Conservation (phyloP, 92 coral and sea anemone genomes). For the Siderastrea siderea region DNA sequence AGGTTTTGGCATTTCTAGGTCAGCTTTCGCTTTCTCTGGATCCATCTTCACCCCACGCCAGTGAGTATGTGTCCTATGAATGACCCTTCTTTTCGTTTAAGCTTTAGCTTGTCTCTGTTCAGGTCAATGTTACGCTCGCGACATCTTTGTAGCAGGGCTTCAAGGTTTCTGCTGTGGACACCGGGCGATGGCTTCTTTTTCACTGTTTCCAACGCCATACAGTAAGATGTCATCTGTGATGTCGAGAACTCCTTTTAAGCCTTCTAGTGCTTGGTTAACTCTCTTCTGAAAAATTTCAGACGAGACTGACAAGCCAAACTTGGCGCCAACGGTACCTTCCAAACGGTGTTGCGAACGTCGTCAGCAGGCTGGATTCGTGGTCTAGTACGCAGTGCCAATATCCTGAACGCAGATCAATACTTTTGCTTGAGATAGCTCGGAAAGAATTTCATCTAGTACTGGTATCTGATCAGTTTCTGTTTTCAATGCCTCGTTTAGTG, state of each 20-base stretch:
- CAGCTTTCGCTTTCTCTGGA: no score
- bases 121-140: no score
- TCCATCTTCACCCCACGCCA: no score
- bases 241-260: constrained; percentile 41
- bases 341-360: constrained; percentile 48
- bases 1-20: no score
- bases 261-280: constrained; percentile 54
- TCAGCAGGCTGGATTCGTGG: constrained; percentile 44
- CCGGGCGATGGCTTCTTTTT: constrained; percentile 12
- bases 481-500: constrained; percentile 48
- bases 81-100: no score
- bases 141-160: neutral
- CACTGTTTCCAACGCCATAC: constrained; percentile 36
- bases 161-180: no score
- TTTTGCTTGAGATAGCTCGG: constrained; percentile 22
- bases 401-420: constrained; percentile 16
- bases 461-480: constrained; percentile 33
- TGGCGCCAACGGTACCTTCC: constrained; percentile 52
- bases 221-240: constrained; percentile 39
- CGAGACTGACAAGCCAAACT: constrained; percentile 42
- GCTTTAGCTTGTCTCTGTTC: no score
- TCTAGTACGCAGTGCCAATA: constrained; percentile 46
- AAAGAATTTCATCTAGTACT: constrained; percentile 35
- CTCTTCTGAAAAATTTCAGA: constrained; percentile 53
- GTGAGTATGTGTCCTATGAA: no score